These are phyloP conservation scores for Oncopodura yosiiana DNA, from an alignment of 1,140 invertebrate genomes.

Conservation along the genomic window DNA sequence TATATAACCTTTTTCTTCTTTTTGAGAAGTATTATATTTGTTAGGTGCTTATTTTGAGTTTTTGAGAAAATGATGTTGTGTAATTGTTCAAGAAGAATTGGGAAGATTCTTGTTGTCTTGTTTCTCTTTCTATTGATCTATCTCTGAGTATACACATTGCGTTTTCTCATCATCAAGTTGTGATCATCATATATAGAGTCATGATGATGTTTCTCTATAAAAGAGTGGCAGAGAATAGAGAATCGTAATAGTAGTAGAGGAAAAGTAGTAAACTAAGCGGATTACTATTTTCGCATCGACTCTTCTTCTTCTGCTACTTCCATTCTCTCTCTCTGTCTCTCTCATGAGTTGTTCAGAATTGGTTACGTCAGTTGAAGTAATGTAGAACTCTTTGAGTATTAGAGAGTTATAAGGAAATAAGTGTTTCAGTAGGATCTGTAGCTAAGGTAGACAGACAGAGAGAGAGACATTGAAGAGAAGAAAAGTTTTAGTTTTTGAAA, in stretches of 20 bases:
- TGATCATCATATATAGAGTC: slow-evolving; percentile 28
- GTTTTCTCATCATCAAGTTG: slow-evolving; percentile 36
- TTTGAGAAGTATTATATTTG: too few species aligned
- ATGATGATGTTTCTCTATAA: too few species aligned
- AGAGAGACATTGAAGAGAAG: too few species aligned
- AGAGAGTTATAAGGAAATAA: too few species aligned
- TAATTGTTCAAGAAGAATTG: background rate
- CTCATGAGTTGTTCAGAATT: too few species aligned
- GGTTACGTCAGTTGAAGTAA: background rate
- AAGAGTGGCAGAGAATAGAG: too few species aligned
- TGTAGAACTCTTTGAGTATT: background rate
- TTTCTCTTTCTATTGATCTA: background rate
- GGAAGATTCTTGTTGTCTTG: background rate
- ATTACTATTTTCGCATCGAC: slow-evolving; percentile 29
- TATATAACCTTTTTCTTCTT: background rate
- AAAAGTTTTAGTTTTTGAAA: too few species aligned
- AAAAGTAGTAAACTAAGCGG: slow-evolving; percentile 31
- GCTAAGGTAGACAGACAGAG: too few species aligned
- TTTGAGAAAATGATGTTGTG: too few species aligned
- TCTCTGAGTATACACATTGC: slow-evolving; percentile 23
- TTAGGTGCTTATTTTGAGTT: too few species aligned
- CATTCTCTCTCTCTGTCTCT: background rate
- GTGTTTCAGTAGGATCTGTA: too few species aligned
- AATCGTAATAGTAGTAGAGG: too few species aligned
- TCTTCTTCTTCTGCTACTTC: slow-evolving; percentile 4